Evolutionary conservation across 1,140 invertebrate species (phyloP), one percentile per base, ranked within the genome.

Genomic region (Calliphora vicina): DNA sequence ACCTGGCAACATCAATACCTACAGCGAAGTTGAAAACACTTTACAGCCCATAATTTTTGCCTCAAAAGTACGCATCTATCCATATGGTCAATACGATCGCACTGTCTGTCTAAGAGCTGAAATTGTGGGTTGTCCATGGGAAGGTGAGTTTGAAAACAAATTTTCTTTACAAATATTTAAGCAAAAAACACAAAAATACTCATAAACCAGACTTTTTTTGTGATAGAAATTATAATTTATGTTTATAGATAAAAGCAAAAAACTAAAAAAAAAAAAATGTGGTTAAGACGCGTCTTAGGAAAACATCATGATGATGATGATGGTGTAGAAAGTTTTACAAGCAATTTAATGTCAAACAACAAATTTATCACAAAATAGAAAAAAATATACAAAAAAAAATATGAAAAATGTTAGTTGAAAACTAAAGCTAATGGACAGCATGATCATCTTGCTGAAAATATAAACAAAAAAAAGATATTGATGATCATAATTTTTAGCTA

Each of bases 81-180:
- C 97, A 3, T 97, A 96, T 91, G 96, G 96, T 81, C 93, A 95
- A 80, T 96, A 97, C 89, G 95, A 96, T 23, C 92, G 97, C 42
- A 98, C 97, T 0, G 96, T 98, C 43, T 99, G 97, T 91, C 95
- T 98, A 94, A 92, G 97, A 83, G 96, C 97, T 12, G 97, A 98
- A 92, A 91, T 98, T 81, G 96, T 96, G 86, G 97, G 97, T 78
- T 97, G 97, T 90, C 93, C 93, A 71, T 97, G 96, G 95, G 94
- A 94, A 92, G 95, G 96, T 97, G 93, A 94, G 95, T 87, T 17
- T 1, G 2, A 25, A 15, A 67, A n/a, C 27, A 42, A 12, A 8
- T 73, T 12, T 73, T 25, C 4, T 17, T 17, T 6, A 17, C 15
- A 20, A 67, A 67, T 23, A 67, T 67, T n/a, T n/a, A 29, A 29